Evolutionary conservation across 1,140 invertebrate species (phyloP).

Genomic region (Aphis gossypii): DNA sequence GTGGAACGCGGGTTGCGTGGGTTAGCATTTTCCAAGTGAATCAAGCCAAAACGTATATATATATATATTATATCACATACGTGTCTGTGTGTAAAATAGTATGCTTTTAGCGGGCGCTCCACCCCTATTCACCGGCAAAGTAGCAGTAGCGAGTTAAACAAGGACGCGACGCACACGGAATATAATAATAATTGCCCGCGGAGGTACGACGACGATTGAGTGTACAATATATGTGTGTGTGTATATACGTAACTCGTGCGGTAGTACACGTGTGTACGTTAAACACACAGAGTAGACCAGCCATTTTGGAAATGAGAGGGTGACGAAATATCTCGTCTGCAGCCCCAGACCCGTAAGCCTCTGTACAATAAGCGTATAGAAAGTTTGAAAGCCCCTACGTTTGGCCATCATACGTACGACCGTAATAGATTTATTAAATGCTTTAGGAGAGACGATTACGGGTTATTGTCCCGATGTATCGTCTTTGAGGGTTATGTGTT

Average conservation of each 20-base stretch:
- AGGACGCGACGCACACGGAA: not conserved
- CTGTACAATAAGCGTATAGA: not conserved
- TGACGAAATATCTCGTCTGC: not conserved
- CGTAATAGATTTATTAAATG: not conserved
- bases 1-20: not conserved
- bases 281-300: not conserved
- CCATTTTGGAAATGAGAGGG: constrained; percentile 16
- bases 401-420: not conserved
- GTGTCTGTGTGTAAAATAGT: not conserved
- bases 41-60: not conserved
- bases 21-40: constrained; percentile 10
- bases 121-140: not conserved
- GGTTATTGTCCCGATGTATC: not conserved
- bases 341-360: not conserved
- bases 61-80: not conserved
- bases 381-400: not conserved
- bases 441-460: not conserved
- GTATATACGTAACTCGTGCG: not conserved
- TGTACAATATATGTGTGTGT: not conserved
- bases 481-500: not conserved
- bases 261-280: not conserved
- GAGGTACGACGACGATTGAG: not conserved
- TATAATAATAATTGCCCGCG: constrained; percentile 34
- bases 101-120: not conserved
- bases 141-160: constrained; percentile 1